phyloP scores from a whole-genome alignment of 2,113 vertebrate species.

The Ahaetulla prasina region DNA sequence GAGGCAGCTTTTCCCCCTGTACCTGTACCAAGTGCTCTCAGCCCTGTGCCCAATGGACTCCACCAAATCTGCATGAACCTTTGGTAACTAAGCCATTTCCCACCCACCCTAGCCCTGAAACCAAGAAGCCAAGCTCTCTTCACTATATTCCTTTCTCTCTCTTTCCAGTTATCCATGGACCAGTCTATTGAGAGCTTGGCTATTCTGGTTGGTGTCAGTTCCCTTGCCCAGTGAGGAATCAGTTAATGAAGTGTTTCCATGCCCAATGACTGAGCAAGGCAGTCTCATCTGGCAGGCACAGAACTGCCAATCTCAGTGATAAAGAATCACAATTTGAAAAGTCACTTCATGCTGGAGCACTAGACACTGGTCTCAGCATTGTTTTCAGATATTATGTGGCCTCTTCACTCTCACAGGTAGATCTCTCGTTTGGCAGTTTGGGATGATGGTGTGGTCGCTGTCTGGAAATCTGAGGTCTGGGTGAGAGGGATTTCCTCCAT shows the following conservation, averaged over 20 bases:
- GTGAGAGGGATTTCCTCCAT: conserved; percentile 96
- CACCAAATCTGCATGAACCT: conserved; percentile 68
- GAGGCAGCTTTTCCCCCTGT: conserved; percentile 55
- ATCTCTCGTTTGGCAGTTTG: conserved; percentile 96
- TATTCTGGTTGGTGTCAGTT: conserved; percentile 21
- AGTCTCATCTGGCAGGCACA: conserved; percentile 48
- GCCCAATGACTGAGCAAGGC: conserved; percentile 41
- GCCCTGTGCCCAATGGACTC: conserved; percentile 60
- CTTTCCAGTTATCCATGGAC: conserved; percentile 46
- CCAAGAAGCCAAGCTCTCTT: conserved; percentile 43
- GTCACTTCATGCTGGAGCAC: conserved; percentile 44
- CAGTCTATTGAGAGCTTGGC: conserved; percentile 30
- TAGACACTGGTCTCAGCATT: conserved; percentile 53
- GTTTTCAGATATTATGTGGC: conserved; percentile 37
- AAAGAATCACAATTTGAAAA: conserved; percentile 58
- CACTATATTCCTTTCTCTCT: conserved; percentile 57
- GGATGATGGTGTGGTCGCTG: conserved; percentile 83
- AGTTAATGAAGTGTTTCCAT: conserved; percentile 52
- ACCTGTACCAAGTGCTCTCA: conserved; percentile 32
- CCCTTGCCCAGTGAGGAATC: conserved; percentile 30
- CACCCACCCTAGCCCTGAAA: conserved; percentile 50
- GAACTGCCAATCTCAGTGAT: conserved; percentile 30
- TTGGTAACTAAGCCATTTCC: conserved; percentile 79
- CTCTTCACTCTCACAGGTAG: conserved; percentile 87
- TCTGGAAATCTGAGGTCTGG: conserved; percentile 91